Conservation (phyloP, 2,113 vertebrate genomes). For the Pterocles burchelli region DNA sequence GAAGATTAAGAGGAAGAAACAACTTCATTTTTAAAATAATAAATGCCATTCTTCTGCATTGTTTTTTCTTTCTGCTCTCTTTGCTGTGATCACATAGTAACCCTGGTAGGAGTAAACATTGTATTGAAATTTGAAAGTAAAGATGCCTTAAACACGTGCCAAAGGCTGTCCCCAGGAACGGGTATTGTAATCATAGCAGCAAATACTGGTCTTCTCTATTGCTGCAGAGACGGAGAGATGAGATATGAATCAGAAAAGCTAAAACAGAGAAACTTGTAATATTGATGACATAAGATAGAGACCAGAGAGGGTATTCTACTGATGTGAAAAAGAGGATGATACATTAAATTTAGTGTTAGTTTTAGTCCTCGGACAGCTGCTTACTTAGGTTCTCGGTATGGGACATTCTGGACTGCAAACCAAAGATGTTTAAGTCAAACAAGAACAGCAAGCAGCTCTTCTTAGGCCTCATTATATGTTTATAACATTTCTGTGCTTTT, state of each 20-base stretch:
- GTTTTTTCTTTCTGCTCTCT: not conserved
- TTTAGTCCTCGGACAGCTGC: not conserved
- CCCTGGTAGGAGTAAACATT: not conserved
- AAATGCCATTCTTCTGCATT: not conserved
- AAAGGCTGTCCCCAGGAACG: not conserved
- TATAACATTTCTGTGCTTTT: not conserved
- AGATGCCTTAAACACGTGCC: not conserved
- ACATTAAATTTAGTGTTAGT: not conserved
- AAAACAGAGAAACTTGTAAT: not conserved
- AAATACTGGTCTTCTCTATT: not conserved
- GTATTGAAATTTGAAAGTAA: not conserved
- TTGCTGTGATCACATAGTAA: not conserved
- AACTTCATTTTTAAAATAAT: not conserved
- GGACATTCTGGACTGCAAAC: not conserved
- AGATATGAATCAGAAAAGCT: not conserved
- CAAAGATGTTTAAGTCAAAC: not conserved
- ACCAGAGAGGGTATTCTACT: not conserved
- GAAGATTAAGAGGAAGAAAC: not conserved
- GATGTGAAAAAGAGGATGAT: not conserved
- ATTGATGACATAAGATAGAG: not conserved
- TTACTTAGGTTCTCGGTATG: not conserved
- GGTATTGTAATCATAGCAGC: fast-evolving
- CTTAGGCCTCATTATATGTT: not conserved
- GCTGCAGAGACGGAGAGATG: not conserved
- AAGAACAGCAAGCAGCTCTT: not conserved